Evolutionary conservation across 2,888 invertebrate genomes (phyloP), one percentile per base, ranked within the genome.

Genomic region (Tachina lurida): DNA sequence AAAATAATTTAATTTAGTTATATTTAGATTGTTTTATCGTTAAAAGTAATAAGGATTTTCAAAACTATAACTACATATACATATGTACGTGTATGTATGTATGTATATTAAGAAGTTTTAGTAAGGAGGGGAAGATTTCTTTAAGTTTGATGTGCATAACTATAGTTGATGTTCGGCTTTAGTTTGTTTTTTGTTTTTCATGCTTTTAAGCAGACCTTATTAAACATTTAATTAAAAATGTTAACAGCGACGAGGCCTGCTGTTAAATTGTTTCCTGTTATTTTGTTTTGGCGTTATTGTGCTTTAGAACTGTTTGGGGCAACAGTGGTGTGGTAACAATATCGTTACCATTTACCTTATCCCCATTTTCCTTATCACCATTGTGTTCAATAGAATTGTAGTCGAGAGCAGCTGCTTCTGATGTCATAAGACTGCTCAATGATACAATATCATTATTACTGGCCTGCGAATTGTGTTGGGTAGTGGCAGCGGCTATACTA

Each of bases 381-480:
- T 89, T 89, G 12, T 88, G 87, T 65, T 90, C 90, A 31, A 77
- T 87, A 12, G 86, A 49, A 67, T 79, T 79, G 45, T 70, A 80
- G 47, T 84, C 84, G 19, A 68, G 39, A 67, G 87, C 83, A 43
- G 81, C 89, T 7, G 88, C 89, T 86, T 91, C 91, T 54, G 91
- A 91, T 45, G 90, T 89, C 56, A 91, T 88, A 67, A 91, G 88
- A 87, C 91, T 91, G 81, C 89, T 91, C 43, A 91, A 83, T 13
- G 91, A 91, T 9, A 90, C 89, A 58, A 89, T 89, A 82, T 91
- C 91, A 19, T 89, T 89, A 58, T 88, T 88, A 52, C 91, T 90
- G 39, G 88, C 88, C 60, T 85, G 88, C 67, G 87, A 88, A 45
- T 86, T 89, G n/a, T 88, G 88, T 60, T 87, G 85, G 15, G 85